Conservation (phyloP, 2,797 vertebrate genomes). For the Thripadectes ignobilis region DNA sequence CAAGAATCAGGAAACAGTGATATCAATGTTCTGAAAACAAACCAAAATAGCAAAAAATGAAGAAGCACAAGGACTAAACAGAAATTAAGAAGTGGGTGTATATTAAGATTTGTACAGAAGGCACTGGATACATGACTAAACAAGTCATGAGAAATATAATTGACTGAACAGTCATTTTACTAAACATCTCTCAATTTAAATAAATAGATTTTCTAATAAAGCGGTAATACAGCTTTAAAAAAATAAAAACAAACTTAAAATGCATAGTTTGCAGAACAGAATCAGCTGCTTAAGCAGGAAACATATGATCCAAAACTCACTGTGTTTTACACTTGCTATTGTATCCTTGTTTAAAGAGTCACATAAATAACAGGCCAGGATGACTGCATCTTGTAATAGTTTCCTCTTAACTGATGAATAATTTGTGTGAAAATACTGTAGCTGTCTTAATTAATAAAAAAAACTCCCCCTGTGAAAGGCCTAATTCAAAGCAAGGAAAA, state of each 20-base stretch:
- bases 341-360: slow-evolving; percentile 3
- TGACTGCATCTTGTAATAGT: slow-evolving; percentile 44
- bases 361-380: not conserved
- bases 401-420: slow-evolving; percentile 74
- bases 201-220: not conserved
- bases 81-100: not conserved
- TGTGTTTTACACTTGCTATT: not conserved
- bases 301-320: not conserved
- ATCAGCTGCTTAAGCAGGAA: not conserved
- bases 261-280: not conserved
- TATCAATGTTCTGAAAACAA: not conserved
- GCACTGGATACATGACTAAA: not conserved
- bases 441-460: slow-evolving; percentile 78
- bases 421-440: slow-evolving; percentile 67
- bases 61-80: not conserved
- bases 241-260: not conserved
- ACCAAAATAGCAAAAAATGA: not conserved
- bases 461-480: slow-evolving; percentile 14
- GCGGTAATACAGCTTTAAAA: not conserved
- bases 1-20: not conserved
- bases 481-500: slow-evolving; percentile 27
- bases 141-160: not conserved
- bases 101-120: not conserved
- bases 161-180: not conserved
- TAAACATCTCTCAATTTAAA: not conserved